Evolutionary conservation across 2,797 vertebrate species (phyloP).

Genomic region (Thalassophryne amazonica): DNA sequence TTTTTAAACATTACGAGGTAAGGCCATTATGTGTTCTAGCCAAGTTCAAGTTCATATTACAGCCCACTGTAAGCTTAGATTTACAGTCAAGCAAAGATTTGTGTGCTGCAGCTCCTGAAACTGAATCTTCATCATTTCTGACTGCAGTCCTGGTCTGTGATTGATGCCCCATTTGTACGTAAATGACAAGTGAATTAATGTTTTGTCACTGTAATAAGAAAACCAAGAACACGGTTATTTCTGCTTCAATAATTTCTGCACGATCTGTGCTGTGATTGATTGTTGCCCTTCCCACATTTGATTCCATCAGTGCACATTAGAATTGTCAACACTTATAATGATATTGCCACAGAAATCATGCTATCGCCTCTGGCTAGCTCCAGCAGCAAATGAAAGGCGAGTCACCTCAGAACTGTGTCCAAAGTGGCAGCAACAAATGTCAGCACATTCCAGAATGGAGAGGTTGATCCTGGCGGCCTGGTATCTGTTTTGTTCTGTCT

Average conservation of each 20-base stretch:
- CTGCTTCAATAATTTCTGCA: background rate
- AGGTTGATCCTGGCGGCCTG: conserved; percentile 15
- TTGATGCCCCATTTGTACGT: conserved; percentile 1
- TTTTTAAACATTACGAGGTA: too few species aligned
- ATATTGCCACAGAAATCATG: conserved; percentile 5
- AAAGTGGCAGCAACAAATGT: conserved; percentile 25
- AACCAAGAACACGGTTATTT: background rate
- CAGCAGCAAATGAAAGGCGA: conserved; percentile 11
- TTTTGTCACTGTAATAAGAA: background rate
- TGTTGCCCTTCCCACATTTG: background rate
- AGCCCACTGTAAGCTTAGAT: background rate
- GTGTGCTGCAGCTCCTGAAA: too few species aligned
- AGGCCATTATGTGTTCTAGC: background rate
- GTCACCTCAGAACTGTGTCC: conserved; percentile 14
- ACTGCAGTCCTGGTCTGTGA: background rate
- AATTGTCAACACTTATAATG: conserved; percentile 2
- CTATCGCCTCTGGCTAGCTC: conserved; percentile 10
- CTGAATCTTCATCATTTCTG: background rate
- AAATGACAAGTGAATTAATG: conserved; percentile 6
- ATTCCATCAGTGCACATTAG: background rate
- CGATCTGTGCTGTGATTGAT: background rate
- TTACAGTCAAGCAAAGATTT: too few species aligned
- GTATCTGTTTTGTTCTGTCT: too few species aligned
- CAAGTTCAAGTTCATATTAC: background rate
- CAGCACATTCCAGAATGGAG: conserved; percentile 10